Evolutionary conservation across 1,140 invertebrate species (phyloP).

Genomic region (Listronotus oregonensis): DNA sequence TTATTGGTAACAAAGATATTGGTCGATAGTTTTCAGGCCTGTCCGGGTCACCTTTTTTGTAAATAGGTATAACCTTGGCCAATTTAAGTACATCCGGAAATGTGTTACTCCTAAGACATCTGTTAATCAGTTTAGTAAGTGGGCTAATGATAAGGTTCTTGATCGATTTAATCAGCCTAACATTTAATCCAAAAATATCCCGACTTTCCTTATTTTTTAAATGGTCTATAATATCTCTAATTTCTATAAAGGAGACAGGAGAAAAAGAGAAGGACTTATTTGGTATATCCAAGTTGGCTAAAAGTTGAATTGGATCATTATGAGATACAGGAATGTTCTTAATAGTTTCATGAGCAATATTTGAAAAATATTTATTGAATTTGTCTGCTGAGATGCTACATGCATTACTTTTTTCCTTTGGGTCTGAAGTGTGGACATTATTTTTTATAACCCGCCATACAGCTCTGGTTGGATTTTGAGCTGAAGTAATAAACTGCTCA

Average conservation of each 20-base stretch:
- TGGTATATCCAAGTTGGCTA: no score
- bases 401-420: no score
- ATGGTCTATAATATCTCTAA: constrained; percentile 1
- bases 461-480: no score
- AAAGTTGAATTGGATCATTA: no score
- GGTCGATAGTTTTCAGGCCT: constrained; percentile 5
- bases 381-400: no score
- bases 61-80: constrained; percentile 3
- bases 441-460: no score
- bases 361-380: no score
- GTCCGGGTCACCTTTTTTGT: not conserved
- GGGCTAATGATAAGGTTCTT: constrained; percentile 1
- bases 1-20: not conserved
- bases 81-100: constrained; percentile 1
- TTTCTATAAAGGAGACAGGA: not conserved
- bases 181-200: not conserved
- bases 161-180: not conserved
- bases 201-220: constrained; percentile 1
- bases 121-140: constrained; percentile 3
- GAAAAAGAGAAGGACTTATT: not conserved
- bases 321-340: no score
- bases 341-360: no score
- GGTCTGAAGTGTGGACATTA: no score
- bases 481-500: no score
- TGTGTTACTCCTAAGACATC: not conserved